A percentile compares a stretch with the other conserved stretches of the same genome.
Evolutionary conservation across 2,888 invertebrate genomes (phyloP).

Genomic region (Caradrina clavipalpis): DNA sequence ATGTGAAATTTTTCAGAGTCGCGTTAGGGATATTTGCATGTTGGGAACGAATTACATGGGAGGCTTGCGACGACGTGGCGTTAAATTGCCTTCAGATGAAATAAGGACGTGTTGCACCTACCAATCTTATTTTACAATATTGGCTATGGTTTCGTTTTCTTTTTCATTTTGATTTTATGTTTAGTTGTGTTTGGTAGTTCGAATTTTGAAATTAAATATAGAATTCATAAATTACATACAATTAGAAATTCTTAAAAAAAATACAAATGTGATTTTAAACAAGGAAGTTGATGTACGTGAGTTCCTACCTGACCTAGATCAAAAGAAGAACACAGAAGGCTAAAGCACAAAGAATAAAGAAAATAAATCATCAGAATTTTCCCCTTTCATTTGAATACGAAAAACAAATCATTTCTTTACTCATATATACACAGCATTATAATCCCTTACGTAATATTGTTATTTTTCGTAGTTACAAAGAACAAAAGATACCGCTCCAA

Average conservation of each 20-base stretch:
- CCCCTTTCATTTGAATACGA: no score
- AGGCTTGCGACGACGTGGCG: constrained; percentile 83
- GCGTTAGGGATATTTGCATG: constrained; percentile 74
- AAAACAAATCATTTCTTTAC: not conserved
- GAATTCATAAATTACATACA: no score
- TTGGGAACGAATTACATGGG: constrained; percentile 76
- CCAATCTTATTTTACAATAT: constrained; percentile 39
- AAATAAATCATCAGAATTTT: no score
- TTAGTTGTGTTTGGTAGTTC: not conserved
- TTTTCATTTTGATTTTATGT: not conserved
- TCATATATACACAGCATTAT: constrained; percentile 2
- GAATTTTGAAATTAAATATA: constrained; percentile 3
- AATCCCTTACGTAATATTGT: constrained; percentile 34
- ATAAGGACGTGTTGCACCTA: constrained; percentile 57
- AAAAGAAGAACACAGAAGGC: no score
- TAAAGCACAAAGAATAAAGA: no score
- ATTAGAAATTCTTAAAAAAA: no score
- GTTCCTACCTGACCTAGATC: no score
- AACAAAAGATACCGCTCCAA: constrained; percentile 27
- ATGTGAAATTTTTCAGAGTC: constrained; percentile 77
- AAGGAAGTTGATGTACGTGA: no score
- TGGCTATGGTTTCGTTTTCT: constrained; percentile 4
- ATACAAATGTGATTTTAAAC: no score
- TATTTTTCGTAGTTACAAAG: constrained; percentile 19
- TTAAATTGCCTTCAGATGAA: constrained; percentile 84